A percentile compares a stretch with the other conserved stretches of the same genome.
Evolutionary conservation across 2,113 vertebrate species (phyloP).

Genomic region (Ctenomys sociabilis): DNA sequence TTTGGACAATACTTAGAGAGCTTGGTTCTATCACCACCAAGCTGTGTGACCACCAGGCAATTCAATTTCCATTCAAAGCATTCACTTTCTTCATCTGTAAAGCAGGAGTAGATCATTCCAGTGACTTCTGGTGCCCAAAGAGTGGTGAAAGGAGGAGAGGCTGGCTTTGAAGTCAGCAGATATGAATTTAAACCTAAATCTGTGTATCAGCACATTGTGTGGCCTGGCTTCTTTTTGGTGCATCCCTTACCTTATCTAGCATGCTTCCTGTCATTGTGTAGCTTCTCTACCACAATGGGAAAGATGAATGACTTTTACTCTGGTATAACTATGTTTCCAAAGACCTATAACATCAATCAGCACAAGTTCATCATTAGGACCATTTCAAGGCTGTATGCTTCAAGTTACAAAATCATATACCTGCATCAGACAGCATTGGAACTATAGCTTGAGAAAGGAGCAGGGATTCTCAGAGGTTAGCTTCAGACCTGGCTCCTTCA

Average conservation of each 20-base stretch:
- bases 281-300: neutral
- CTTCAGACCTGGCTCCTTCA: no score
- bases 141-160: neutral
- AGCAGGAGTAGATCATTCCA: neutral
- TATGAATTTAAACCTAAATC: neutral
- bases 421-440: no score
- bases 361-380: neutral
- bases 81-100: neutral
- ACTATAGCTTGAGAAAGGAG: neutral
- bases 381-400: neutral
- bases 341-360: neutral
- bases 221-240: neutral
- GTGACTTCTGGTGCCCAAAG: neutral
- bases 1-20: neutral
- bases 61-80: neutral
- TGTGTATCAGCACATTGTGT: neutral
- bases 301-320: neutral
- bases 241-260: neutral
- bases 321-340: neutral
- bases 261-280: accelerated
- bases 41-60: neutral
- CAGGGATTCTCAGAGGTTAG: accelerated
- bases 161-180: neutral
- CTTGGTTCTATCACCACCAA: neutral
- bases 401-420: neutral